Evolutionary conservation across 2,113 vertebrate species (phyloP).

Genomic region (Elephas maximus): DNA sequence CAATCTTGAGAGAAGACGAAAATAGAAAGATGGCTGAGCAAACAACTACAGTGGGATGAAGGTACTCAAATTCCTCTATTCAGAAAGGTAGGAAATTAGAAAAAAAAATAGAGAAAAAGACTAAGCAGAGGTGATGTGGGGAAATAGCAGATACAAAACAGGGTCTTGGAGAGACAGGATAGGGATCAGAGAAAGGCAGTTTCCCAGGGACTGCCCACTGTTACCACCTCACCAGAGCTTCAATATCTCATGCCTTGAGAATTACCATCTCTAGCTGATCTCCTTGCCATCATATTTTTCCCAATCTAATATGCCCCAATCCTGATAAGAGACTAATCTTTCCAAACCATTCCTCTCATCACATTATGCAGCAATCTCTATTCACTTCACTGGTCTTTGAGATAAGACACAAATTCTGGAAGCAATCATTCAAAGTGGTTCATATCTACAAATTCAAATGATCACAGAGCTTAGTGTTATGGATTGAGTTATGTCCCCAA

Average conservation of each 20-base stretch:
- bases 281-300: not conserved
- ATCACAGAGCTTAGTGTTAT: not conserved
- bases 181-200: not conserved
- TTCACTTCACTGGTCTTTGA: not conserved
- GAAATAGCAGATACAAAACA: not conserved
- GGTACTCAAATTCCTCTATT: not conserved
- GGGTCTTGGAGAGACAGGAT: not conserved
- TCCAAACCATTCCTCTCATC: not conserved
- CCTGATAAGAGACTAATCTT: not conserved
- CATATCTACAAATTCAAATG: not conserved
- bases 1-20: not conserved
- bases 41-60: not conserved
- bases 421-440: not conserved
- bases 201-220: not conserved
- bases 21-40: not conserved
- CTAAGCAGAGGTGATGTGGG: not conserved
- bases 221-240: not conserved
- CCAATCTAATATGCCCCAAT: not conserved
- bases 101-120: not conserved
- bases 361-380: not conserved
- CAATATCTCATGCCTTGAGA: not conserved
- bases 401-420: constrained; percentile 20
- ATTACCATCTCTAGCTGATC: not conserved
- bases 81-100: not conserved
- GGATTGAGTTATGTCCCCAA: too few species aligned